Base-by-base conservation (phyloP, 2,113 vertebrate genomes). In the Pitta sordida region DNA sequence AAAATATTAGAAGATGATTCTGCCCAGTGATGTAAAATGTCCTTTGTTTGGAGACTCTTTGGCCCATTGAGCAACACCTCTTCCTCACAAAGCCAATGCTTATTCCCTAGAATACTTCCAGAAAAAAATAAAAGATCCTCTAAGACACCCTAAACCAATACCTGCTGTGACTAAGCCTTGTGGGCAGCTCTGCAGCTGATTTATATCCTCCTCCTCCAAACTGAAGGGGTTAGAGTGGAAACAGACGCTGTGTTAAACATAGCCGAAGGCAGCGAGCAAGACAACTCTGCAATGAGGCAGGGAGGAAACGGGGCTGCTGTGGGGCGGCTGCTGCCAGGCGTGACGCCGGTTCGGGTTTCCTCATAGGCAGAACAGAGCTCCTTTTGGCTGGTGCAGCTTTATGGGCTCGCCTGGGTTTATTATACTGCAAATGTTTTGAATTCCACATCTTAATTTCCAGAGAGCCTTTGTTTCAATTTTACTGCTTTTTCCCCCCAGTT, bases 61-160 rank as follows among this genome's bases (percentile, higher is more conserved):
- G 60, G 55, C 68, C 75, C 5, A 4, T 88, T 83, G 81, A 90
- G 88, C 75, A 93, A 49, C 1, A 29, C 88, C 94, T 83, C 63
- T 58, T 89, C 81, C 77, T 95, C 85, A 94, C 94, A 96, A 95
- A 95, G 93, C 75, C 18, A 9, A 80, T 9, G 34, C 82, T 92
- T 94, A 95, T 96, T 96, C 93, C 89, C 93, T 96, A 95, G 96
- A 96, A 96, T 87, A 94, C 91, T 95, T 89, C 24, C 71, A 93
- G 43, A 70, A 49, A 39, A 88, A 73, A n/a, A 52, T 81, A 64
- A 49, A 46, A 63, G 58, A 37, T 94, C 69, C 81, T 95, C 80
- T 93, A 92, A 88, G 88, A 96, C 92, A 79, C 85, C 78, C 88
- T 94, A 93, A 97, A 96, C 93, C 94, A 96, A 92, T 94, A 96